These are phyloP conservation scores for Urocyon cinereoargenteus DNA, from an alignment of 2,797 vertebrate species.

Conservation along the genomic window DNA sequence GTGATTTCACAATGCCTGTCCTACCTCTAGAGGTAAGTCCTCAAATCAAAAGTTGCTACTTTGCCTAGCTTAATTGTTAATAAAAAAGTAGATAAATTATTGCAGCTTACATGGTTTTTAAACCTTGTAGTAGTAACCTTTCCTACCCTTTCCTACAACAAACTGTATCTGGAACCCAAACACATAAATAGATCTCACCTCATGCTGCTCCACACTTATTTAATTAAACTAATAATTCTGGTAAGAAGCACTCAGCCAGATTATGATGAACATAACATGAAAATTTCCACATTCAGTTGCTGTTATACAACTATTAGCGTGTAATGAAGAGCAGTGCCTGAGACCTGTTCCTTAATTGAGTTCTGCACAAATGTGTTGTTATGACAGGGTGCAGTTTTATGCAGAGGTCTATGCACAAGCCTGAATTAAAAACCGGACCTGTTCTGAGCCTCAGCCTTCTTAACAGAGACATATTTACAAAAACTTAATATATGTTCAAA, in stretches of 20 bases:
- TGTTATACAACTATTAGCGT: not conserved
- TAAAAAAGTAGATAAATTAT: not conserved
- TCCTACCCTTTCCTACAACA: not conserved
- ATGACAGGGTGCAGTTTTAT: not conserved
- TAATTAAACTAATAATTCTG: conserved; percentile 23
- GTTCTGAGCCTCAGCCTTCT: not conserved
- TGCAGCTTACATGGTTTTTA: conserved; percentile 22
- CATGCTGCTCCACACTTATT: conserved; percentile 17
- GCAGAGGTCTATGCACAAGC: not conserved
- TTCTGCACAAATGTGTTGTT: conserved; percentile 2
- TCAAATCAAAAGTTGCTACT: conserved; percentile 44
- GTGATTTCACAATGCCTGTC: not conserved
- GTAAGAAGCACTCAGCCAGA: not conserved
- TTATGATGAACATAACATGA: not conserved
- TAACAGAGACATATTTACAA: conserved; percentile 21
- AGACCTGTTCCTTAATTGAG: not conserved
- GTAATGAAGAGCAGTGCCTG: not conserved
- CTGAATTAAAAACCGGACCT: not conserved
- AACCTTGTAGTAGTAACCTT: not conserved
- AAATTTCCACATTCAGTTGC: conserved; percentile 18
- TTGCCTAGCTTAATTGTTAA: not conserved
- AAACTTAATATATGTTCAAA: not conserved
- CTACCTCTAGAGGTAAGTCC: not conserved
- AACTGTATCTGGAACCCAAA: not conserved
- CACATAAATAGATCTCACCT: conserved; percentile 14